A percentile compares a stretch with the other conserved stretches of the same genome.
These are phyloP conservation scores for Dasypus novemcinctus DNA, from an alignment of 2,113 vertebrate species.

Conservation along the genomic window DNA sequence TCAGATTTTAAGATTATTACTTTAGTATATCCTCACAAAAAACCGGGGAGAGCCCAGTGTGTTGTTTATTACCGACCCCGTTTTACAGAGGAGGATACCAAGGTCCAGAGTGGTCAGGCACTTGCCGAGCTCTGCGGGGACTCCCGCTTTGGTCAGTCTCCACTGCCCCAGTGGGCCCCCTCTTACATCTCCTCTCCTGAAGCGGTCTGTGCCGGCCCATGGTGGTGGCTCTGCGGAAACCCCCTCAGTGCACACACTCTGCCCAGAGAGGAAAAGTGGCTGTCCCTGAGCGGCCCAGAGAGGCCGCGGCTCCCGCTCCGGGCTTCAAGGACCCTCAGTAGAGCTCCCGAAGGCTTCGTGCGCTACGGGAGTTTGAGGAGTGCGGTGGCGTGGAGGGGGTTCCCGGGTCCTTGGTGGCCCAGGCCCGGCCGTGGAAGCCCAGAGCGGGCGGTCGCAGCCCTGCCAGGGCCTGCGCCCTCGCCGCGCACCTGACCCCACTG, in stretches of 20 bases:
- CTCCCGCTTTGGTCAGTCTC: background rate
- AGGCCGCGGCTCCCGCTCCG: background rate
- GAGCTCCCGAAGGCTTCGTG: background rate
- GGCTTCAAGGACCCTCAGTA: background rate
- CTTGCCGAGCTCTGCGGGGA: background rate
- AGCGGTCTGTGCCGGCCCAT: fast-evolving
- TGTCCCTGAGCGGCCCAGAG: fast-evolving
- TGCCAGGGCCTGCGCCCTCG: background rate
- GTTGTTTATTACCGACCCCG: background rate
- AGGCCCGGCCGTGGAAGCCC: background rate
- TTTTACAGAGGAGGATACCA: constrained; percentile 19
- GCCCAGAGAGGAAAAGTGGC: background rate
- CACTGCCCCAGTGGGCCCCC: background rate
- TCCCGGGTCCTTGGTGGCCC: background rate
- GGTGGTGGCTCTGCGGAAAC: background rate
- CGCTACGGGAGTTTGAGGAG: too few relatives aligned
- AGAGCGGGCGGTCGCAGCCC: background rate
- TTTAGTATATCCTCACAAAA: background rate
- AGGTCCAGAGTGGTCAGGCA: background rate
- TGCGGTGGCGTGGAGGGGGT: background rate
- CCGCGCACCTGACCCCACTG: background rate
- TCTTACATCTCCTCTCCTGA: background rate
- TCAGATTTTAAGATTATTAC: background rate
- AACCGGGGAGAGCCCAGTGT: background rate
- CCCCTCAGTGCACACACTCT: fast-evolving